phyloP scores from a whole-genome alignment of 2,113 vertebrate species.

The Syrrhaptes paradoxus region DNA sequence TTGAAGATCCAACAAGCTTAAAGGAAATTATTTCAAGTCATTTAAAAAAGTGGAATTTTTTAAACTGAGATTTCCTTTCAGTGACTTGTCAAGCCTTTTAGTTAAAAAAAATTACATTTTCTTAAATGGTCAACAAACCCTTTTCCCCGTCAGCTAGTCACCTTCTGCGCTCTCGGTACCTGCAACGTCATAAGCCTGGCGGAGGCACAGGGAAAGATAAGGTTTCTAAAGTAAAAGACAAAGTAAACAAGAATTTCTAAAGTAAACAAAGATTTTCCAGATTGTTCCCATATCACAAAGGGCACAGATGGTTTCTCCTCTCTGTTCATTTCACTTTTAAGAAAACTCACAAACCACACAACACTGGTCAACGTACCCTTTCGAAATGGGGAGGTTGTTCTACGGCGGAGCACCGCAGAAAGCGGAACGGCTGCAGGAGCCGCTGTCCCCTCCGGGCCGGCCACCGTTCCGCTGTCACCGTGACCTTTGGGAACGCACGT shows the following conservation, averaged over 20 bases:
- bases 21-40: background rate
- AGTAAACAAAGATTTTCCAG: background rate
- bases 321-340: background rate
- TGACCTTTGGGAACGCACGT: background rate
- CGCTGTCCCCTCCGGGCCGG: background rate
- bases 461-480: background rate
- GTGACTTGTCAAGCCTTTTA: background rate
- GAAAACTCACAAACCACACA: background rate
- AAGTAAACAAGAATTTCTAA: constrained; percentile 6
- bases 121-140: background rate
- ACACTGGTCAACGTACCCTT: background rate
- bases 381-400: rapidly evolving
- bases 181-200: background rate
- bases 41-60: background rate
- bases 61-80: background rate
- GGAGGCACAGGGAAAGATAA: rapidly evolving
- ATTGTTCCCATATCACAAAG: background rate
- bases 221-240: background rate
- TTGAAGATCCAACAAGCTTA: background rate
- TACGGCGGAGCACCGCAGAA: rapidly evolving
- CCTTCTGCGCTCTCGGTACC: background rate
- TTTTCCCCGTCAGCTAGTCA: background rate
- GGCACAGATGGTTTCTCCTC: background rate
- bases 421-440: background rate
- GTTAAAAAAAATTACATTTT: background rate